Base-by-base conservation (phyloP, 1,140 invertebrate genomes). In the Calosoma granatense region DNA sequence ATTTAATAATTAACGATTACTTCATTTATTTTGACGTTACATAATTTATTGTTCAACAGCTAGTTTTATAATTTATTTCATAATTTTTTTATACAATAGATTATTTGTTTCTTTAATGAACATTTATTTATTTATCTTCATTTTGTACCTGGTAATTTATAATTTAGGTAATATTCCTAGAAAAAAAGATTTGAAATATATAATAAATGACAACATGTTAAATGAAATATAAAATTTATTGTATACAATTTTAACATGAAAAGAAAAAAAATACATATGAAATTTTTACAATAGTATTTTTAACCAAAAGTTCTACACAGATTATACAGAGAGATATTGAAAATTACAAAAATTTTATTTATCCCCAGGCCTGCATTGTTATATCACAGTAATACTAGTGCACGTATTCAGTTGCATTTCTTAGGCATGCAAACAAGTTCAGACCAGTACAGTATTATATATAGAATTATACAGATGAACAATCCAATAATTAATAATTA, bases 341-440 rank as follows among this genome's bases (percentile, higher is more conserved):
- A 58, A 54, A 58, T 53, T 58, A 58, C 54, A 54, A 39, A 54
- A 20, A 54, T 58, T 47, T 47, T 47, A 11, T 47, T 11, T 47
- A 30, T 47, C 15, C 41, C 41, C 41, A 47, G 41, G 41, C 41
- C 41, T 47, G 41, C 41, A 47, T 47, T 17, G 6, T 12, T 55
- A 55, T 58, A 58, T 58, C 57, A 58, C 57, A 58, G 57, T 58
- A 55, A 23, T 53, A 53, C 53, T 55, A 58, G 53, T 47, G 53
- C 54, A 54, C 47, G 51, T 55, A 17, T 53, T 58, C 53, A 39
- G 53, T 54, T 58, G 22, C 23, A 47, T 57, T 53, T 54, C 12
- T 55, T 58, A 23, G 20, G 17, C 41, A 47, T 47, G 41, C 41
- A n/a, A 47, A 17, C 9, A 47, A 47, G n/a, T n/a, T n/a, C n/a